Percentiles rank a stretch among this genome's conserved stretches.
Conservation (phyloP, 1,140 invertebrate species). For the Cepaea nemoralis region DNA sequence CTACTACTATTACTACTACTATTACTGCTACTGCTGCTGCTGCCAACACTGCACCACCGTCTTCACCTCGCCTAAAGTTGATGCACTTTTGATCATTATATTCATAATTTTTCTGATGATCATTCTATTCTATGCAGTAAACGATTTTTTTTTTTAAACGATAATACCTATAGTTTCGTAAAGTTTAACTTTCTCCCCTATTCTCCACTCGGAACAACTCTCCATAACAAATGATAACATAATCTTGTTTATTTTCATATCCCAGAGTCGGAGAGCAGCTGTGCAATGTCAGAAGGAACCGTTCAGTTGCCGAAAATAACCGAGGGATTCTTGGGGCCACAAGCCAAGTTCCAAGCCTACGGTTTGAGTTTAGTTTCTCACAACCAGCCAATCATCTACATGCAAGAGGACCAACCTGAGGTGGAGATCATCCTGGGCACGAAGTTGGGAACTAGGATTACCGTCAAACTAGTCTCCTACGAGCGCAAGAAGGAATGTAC, state of each 20-base stretch:
- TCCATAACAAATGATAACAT: too few species aligned
- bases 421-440: conserved; percentile 64
- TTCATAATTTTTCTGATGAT: too few species aligned
- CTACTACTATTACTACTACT: too few species aligned
- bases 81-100: too few species aligned
- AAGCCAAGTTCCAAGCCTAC: conserved; percentile 65
- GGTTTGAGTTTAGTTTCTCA: conserved; percentile 62
- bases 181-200: too few species aligned
- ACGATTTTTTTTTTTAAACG: too few species aligned
- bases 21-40: too few species aligned
- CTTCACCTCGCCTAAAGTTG: too few species aligned
- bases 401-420: conserved; percentile 44
- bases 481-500: conserved; percentile 61
- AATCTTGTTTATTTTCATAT: background rate
- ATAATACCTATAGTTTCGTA: too few species aligned
- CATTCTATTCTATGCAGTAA: too few species aligned
- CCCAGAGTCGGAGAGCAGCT: background rate
- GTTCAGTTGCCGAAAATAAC: conserved; percentile 66
- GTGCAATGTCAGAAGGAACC: conserved; percentile 36
- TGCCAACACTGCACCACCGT: too few species aligned
- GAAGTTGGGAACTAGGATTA: conserved; percentile 53
- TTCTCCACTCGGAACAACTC: too few species aligned
- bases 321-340: conserved; percentile 68
- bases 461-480: conserved; percentile 59
- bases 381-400: conserved; percentile 53